phyloP scores from a whole-genome alignment of 2,888 invertebrate species.

The Branchipolynoe longqiensis region DNA sequence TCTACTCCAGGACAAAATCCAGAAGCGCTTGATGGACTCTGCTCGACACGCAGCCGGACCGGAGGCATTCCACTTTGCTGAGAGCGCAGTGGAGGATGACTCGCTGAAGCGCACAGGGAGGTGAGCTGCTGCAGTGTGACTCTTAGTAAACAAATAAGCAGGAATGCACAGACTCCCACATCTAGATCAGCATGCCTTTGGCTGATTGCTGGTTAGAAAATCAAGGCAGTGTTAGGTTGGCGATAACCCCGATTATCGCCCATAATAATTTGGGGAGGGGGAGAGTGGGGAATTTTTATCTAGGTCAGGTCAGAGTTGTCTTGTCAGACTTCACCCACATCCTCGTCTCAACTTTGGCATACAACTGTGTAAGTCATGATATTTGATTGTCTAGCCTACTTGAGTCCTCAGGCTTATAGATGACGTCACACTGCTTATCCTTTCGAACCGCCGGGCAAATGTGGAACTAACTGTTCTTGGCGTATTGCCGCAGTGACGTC shows the following conservation, averaged over 20 bases:
- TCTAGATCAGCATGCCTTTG: background rate
- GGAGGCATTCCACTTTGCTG: conserved; percentile 66
- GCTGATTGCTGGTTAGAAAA: background rate
- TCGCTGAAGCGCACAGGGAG: conserved; percentile 78
- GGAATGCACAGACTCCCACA: no score
- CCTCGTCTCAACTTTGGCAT: no score
- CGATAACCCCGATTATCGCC: background rate
- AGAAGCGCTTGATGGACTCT: conserved; percentile 62
- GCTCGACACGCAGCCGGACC: conserved; percentile 59
- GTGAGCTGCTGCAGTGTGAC: conserved; percentile 69
- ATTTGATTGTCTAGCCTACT: no score
- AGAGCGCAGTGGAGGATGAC: conserved; percentile 75
- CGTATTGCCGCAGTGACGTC: no score
- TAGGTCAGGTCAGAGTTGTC: no score
- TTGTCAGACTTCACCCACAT: no score
- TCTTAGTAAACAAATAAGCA: background rate
- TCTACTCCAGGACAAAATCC: conserved; percentile 65
- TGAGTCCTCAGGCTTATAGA: no score
- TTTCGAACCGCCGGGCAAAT: no score
- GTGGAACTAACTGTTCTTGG: no score
- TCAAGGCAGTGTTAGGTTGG: background rate
- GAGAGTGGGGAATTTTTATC: no score
- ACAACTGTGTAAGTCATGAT: no score
- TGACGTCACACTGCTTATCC: no score
- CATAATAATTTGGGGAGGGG: background rate